Evolutionary conservation across 2,113 vertebrate genomes (phyloP), one percentile per base, ranked within the genome.

Genomic region (Felis chaus): DNA sequence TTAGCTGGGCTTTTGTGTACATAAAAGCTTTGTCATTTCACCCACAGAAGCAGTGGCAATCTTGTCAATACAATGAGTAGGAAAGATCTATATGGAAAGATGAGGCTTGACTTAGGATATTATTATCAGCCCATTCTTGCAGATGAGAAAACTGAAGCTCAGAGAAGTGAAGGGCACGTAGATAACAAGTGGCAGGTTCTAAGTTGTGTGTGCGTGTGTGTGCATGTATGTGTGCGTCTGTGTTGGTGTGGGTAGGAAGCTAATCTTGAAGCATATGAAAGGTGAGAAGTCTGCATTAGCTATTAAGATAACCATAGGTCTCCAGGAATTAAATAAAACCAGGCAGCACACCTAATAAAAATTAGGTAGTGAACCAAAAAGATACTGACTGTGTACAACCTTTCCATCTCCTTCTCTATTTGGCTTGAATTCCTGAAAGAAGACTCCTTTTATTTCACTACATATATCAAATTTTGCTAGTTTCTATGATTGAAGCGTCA

Each of bases 281-380:
- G 19, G 79, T 63, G 50, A 95, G 50, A 86, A 91, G 39, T 86
- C 83, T 97, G 63, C 31, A 90, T 97, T 87, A 92, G n/a, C 94
- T 90, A 89, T 96, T 92, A 97, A 96, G 53, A 92, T 97, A 97
- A 71, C 27, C 14, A 96, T 90, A 68, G 88, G 61, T 96, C 61
- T 95, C 79, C 19, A 80, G 25, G 36, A 95, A 91, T 93, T 55
- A 97, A 95, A 97, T 96, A 96, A 96, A 97, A 94, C 33, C 36
- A 91, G 65, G 16, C 33, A 93, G 29, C n/a, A 96, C 93, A 39
- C 71, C 95, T 97, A 93, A 94, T 85, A 88, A 94, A 94, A 97
- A 89, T 95, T 84, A 94, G 79, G 88, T 61, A 92, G 19, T 90
- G 63, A 27, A 36, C 61, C 92, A 96, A 97, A 90, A 93, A 80